Evolutionary conservation across 2,888 invertebrate genomes (phyloP).

Genomic region (Parochlus steinenii): DNA sequence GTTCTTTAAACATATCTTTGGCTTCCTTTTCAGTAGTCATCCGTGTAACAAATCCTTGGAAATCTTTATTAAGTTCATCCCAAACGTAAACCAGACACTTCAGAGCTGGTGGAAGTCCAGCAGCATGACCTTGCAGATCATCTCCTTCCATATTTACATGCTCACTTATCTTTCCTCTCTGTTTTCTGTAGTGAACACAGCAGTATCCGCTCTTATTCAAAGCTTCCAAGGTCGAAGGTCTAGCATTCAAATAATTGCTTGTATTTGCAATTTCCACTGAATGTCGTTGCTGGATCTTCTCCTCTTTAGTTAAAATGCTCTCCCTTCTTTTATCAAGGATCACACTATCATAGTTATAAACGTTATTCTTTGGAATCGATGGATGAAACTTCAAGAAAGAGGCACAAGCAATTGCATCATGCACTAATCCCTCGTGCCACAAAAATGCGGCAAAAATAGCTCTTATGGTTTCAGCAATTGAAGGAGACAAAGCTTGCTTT

Average conservation of each 20-base stretch:
- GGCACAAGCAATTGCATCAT: slow-evolving; percentile 96
- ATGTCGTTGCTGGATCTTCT: slow-evolving; percentile 58
- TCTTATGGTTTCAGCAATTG: slow-evolving; percentile 81
- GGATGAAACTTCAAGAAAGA: slow-evolving; percentile 92
- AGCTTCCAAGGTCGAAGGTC: slow-evolving; percentile 61
- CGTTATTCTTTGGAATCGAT: slow-evolving; percentile 46
- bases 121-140: slow-evolving; percentile 40
- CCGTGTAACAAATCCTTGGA: slow-evolving; percentile 11
- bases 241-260: slow-evolving; percentile 58
- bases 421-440: slow-evolving; percentile 94
- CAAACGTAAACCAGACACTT: slow-evolving; percentile 77
- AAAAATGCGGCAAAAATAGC: slow-evolving; percentile 91
- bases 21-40: slow-evolving; percentile 6
- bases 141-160: slow-evolving; percentile 22
- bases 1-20: slow-evolving; percentile 9
- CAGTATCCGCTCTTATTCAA: slow-evolving; percentile 63
- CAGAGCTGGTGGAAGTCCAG: slow-evolving; percentile 71
- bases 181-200: slow-evolving; percentile 54
- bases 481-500: slow-evolving; percentile 78
- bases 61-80: slow-evolving; percentile 37
- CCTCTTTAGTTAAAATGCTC: slow-evolving; percentile 37
- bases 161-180: slow-evolving; percentile 31
- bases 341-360: slow-evolving; percentile 5
- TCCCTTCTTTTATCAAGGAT: slow-evolving; percentile 19
- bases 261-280: slow-evolving; percentile 70